These are phyloP conservation scores for Cyrtonyx montezumae DNA, from an alignment of 2,113 vertebrate species.

Conservation along the genomic window DNA sequence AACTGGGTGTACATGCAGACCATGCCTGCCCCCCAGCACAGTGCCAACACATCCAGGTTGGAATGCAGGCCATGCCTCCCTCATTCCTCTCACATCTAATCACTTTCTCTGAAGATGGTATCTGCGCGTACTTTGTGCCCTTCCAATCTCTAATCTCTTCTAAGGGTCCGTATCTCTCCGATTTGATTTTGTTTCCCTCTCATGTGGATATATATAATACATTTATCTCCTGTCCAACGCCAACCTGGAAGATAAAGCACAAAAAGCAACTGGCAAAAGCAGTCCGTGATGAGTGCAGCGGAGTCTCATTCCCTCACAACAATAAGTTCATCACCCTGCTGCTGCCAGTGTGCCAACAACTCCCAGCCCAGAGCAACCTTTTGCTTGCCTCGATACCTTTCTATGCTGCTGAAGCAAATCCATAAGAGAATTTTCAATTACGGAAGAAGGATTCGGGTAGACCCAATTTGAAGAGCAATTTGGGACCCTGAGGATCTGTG, in stretches of 20 bases:
- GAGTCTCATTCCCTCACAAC: not conserved
- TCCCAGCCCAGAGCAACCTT: not conserved
- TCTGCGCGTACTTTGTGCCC: not conserved
- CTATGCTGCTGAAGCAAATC: not conserved
- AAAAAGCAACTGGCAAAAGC: not conserved
- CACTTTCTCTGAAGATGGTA: not conserved
- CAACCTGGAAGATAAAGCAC: constrained; percentile 12
- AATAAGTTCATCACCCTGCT: constrained; percentile 24
- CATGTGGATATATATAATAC: not conserved
- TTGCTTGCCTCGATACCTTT: not conserved
- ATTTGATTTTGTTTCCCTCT: constrained; percentile 23
- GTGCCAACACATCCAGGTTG: accelerated
- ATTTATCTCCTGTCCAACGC: not conserved
- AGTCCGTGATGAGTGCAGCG: not conserved
- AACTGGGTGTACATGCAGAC: not conserved
- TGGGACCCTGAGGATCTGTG: not conserved
- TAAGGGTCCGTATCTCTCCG: not conserved
- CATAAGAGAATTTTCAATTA: constrained; percentile 27
- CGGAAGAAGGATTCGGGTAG: not conserved
- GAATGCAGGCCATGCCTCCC: not conserved
- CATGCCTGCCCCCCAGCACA: not conserved
- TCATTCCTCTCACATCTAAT: not conserved
- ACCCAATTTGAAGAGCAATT: constrained; percentile 22
- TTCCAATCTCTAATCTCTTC: constrained; percentile 10
- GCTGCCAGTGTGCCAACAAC: not conserved